phyloP scores from a whole-genome alignment of 2,888 invertebrate species.

The Apodemia duryi region DNA sequence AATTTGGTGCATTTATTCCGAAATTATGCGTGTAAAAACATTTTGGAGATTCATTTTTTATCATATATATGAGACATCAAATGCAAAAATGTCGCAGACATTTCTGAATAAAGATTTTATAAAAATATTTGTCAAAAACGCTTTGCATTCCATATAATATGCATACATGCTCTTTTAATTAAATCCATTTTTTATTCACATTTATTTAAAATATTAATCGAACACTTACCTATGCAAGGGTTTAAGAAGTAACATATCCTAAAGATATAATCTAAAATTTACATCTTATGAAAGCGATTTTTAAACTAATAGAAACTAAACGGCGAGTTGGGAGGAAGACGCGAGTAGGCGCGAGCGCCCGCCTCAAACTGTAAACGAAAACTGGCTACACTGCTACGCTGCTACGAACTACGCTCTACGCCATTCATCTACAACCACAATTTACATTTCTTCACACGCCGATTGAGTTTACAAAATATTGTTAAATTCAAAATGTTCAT shows the following conservation, averaged over 20 bases:
- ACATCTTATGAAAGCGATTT: conserved; percentile 1
- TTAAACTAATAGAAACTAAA: not conserved
- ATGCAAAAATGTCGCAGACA: not conserved
- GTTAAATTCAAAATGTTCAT: not conserved
- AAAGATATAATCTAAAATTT: not conserved
- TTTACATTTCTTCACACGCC: conserved; percentile 10
- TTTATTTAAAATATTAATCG: not conserved
- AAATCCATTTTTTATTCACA: not conserved
- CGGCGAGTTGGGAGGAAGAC: conserved; percentile 30
- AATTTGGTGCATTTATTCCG: too few species aligned
- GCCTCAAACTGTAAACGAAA: conserved; percentile 37
- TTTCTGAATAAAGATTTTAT: not conserved
- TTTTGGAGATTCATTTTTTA: too few species aligned
- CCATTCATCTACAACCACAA: conserved; percentile 19
- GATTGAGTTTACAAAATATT: not conserved
- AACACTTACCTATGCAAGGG: not conserved
- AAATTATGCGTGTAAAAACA: too few species aligned
- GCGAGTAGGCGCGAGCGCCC: conserved; percentile 52
- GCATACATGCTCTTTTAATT: not conserved
- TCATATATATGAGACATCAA: not conserved
- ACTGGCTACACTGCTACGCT: conserved; percentile 43
- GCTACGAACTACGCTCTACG: conserved; percentile 49
- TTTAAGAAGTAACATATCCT: not conserved
- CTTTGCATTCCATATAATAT: not conserved
- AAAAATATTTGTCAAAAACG: not conserved